Conservation (phyloP, 2,113 vertebrate species). For the Mesocricetus auratus region DNA sequence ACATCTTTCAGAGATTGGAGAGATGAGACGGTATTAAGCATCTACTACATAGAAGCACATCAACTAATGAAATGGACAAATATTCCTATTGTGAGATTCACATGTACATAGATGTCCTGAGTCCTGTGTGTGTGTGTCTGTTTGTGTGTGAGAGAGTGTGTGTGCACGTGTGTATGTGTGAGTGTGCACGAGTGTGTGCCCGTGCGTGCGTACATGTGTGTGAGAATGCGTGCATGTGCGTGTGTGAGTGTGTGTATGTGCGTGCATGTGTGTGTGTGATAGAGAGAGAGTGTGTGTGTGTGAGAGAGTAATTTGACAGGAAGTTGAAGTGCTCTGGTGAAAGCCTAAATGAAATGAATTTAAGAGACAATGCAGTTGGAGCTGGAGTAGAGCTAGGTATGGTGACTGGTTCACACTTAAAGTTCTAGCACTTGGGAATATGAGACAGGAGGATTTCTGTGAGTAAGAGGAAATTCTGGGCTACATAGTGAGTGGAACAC, state of each 20-base stretch:
- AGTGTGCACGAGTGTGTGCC: no score
- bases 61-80: slow-evolving; percentile 36
- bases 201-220: no score
- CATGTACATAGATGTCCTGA: background rate
- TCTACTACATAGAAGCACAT: background rate
- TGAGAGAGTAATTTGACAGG: background rate
- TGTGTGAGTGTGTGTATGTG: no score
- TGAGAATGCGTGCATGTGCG: no score
- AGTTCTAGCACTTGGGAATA: background rate
- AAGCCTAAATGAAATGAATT: slow-evolving; percentile 6
- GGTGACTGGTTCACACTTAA: background rate
- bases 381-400: background rate
- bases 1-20: background rate
- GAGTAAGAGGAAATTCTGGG: background rate
- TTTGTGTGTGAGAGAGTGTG: background rate
- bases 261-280: no score
- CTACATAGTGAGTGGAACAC: background rate
- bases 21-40: background rate
- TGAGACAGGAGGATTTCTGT: background rate
- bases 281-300: no score
- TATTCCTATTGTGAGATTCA: background rate
- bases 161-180: background rate
- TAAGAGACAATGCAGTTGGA: background rate
- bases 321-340: background rate
- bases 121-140: no score